phyloP scores from a whole-genome alignment of 1,140 invertebrate genomes.

The Bradynema listronoti region DNA sequence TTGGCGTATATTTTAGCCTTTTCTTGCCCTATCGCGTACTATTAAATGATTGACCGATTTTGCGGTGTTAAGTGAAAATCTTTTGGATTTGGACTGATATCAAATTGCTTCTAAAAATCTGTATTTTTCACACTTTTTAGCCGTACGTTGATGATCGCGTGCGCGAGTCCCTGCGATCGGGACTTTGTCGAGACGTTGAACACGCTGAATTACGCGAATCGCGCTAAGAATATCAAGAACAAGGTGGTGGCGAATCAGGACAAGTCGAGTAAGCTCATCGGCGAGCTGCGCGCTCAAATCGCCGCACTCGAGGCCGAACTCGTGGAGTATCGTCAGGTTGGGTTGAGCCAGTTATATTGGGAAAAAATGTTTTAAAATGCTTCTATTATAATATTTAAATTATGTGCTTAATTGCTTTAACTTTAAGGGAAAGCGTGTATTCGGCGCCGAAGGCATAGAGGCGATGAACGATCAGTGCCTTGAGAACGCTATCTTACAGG shows the following conservation, averaged over 20 bases:
- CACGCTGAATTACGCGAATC: slow-evolving; percentile 86
- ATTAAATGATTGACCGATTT: too few relatives aligned
- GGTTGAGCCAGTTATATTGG: not conserved
- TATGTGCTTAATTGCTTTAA: not conserved
- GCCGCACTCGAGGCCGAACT: slow-evolving; percentile 12
- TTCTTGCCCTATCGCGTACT: too few relatives aligned
- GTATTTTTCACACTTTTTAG: slow-evolving; percentile 61
- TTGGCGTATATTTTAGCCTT: too few relatives aligned
- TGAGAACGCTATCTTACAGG: slow-evolving; percentile 80
- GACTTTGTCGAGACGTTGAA: slow-evolving; percentile 99
- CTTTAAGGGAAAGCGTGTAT: slow-evolving; percentile 18
- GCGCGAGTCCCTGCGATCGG: slow-evolving; percentile 88
- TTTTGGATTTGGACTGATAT: too few relatives aligned
- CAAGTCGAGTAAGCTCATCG: slow-evolving; percentile 13
- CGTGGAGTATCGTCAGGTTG: slow-evolving; percentile 8
- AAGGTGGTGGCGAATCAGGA: slow-evolving; percentile 66
- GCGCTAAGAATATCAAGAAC: slow-evolving; percentile 93
- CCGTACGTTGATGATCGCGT: slow-evolving; percentile 95
- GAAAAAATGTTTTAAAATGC: too few relatives aligned
- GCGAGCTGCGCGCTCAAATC: slow-evolving; percentile 15
- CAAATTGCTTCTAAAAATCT: too few relatives aligned
- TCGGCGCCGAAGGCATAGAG: slow-evolving; percentile 71
- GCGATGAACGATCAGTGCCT: slow-evolving; percentile 80
- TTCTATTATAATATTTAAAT: too few relatives aligned
- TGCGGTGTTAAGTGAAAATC: too few relatives aligned